phyloP scores from a whole-genome alignment of 2,113 vertebrate genomes.

The Todiramphus chloris region DNA sequence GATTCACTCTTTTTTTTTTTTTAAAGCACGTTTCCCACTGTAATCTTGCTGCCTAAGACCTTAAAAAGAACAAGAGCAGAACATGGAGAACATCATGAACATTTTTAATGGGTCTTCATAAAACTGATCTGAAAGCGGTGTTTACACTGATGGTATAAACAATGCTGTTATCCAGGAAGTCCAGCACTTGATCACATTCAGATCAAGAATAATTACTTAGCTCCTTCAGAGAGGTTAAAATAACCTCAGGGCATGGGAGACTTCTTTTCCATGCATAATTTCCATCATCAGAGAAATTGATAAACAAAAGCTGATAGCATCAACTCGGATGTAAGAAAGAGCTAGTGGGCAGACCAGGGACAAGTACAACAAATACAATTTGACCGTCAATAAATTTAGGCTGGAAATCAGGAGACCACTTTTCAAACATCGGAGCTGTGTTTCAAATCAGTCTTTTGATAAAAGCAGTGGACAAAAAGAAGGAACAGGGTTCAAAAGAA shows the following conservation, averaged over 20 bases:
- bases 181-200: neutral
- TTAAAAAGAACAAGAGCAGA: neutral
- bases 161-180: neutral
- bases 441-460: neutral
- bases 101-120: neutral
- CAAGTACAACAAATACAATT: neutral
- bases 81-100: neutral
- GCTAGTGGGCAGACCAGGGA: neutral
- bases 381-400: neutral
- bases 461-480: neutral
- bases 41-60: neutral
- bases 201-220: neutral
- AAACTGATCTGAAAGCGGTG: neutral
- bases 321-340: neutral
- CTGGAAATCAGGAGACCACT: neutral
- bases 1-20: neutral
- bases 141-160: neutral
- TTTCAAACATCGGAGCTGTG: neutral
- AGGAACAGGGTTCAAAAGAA: neutral
- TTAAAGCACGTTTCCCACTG: neutral
- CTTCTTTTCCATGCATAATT: neutral
- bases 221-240: conserved; percentile 15
- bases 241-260: neutral
- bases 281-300: neutral
- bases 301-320: neutral